Conservation (phyloP, 2,888 invertebrate species). For the Cryptophagus acutangulus region DNA sequence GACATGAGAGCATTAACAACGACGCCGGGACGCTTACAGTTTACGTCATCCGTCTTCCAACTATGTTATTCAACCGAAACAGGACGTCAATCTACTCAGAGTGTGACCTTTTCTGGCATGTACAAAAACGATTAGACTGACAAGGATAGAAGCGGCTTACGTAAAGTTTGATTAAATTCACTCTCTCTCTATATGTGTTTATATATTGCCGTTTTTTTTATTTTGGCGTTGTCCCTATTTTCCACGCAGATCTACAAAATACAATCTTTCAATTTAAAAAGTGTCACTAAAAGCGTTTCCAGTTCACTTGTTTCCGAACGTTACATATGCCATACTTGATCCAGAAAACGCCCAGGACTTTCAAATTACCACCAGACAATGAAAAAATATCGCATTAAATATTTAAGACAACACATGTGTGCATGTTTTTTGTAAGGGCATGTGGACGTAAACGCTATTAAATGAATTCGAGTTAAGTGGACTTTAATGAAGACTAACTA, state of each 20-base stretch:
- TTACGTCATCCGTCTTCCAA: constrained; percentile 30
- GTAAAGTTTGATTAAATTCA: constrained; percentile 7
- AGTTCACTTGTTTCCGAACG: constrained; percentile 17
- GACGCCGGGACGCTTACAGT: constrained; percentile 31
- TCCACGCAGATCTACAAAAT: constrained; percentile 22
- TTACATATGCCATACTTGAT: too few species aligned
- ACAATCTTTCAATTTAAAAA: constrained; percentile 27
- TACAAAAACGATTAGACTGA: constrained; percentile 1
- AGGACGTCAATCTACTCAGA: not conserved
- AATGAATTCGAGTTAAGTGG: constrained; percentile 1
- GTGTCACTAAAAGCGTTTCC: constrained; percentile 23
- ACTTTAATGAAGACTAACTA: not conserved
- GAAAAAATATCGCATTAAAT: too few species aligned
- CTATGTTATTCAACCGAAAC: constrained; percentile 21
- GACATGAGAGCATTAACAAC: constrained; percentile 32
- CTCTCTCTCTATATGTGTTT: not conserved
- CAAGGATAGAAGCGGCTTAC: constrained; percentile 1
- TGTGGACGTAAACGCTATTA: constrained; percentile 1
- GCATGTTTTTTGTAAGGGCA: too few species aligned
- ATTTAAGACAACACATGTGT: too few species aligned
- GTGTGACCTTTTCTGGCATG: not conserved
- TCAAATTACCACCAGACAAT: too few species aligned
- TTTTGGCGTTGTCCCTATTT: too few species aligned
- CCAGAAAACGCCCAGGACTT: too few species aligned
- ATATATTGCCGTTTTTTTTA: constrained; percentile 1